These are phyloP conservation scores for Drosophila kambysellisi DNA, from an alignment of 2,888 invertebrate species.

Conservation along the genomic window DNA sequence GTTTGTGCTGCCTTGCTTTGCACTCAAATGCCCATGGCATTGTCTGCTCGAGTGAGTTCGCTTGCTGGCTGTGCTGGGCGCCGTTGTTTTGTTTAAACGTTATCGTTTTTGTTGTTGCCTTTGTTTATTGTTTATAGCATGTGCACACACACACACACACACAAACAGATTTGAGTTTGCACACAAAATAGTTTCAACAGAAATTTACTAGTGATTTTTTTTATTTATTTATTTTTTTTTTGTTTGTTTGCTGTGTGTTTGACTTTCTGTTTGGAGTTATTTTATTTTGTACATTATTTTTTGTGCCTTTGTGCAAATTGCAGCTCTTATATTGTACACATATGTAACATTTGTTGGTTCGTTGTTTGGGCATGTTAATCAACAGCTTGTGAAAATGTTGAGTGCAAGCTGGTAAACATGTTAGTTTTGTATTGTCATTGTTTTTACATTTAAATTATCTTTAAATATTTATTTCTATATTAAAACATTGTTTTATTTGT, in stretches of 20 bases:
- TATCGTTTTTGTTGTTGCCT: slow-evolving; percentile 76
- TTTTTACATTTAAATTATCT: slow-evolving; percentile 1
- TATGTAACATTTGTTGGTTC: slow-evolving; percentile 31
- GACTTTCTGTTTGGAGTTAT: slow-evolving; percentile 50
- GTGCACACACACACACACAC: slow-evolving; percentile 19
- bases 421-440: neutral
- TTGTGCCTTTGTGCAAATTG: slow-evolving; percentile 29
- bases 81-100: slow-evolving; percentile 78
- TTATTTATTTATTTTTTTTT: slow-evolving; percentile 27
- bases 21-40: slow-evolving; percentile 75
- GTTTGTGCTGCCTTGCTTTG: slow-evolving; percentile 50
- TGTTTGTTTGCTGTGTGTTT: slow-evolving; percentile 43
- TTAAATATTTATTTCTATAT: neutral
- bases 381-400: slow-evolving; percentile 33
- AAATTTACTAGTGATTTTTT: slow-evolving; percentile 17
- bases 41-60: slow-evolving; percentile 72
- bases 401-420: slow-evolving; percentile 5
- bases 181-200: slow-evolving; percentile 50
- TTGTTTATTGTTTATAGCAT: slow-evolving; percentile 75
- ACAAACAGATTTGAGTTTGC: slow-evolving; percentile 14
- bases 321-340: slow-evolving; percentile 40
- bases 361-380: slow-evolving; percentile 35
- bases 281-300: slow-evolving; percentile 24
- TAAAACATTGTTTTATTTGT: neutral
- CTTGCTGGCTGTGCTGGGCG: slow-evolving; percentile 72